These are phyloP conservation scores for Nicator chloris DNA, from an alignment of 2,113 vertebrate genomes.

Conservation along the genomic window DNA sequence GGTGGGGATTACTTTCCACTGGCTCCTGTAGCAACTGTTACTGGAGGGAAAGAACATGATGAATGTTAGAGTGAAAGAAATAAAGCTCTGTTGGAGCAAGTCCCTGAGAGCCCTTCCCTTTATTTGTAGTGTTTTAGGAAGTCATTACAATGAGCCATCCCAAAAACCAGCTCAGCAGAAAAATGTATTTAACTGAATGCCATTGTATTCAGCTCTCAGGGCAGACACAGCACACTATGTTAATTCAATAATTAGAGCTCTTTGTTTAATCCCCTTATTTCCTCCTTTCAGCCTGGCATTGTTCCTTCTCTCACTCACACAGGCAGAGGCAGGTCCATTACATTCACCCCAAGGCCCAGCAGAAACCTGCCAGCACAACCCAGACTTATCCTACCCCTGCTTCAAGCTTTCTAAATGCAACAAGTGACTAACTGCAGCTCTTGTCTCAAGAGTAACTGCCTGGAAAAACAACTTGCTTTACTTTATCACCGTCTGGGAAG, in stretches of 20 bases:
- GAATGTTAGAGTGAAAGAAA: background rate
- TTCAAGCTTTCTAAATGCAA: background rate
- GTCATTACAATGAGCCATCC: constrained; percentile 29
- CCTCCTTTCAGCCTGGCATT: background rate
- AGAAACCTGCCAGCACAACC: background rate
- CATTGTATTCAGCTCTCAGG: constrained; percentile 15
- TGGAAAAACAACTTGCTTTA: background rate
- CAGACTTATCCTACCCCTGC: background rate
- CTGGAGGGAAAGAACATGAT: background rate
- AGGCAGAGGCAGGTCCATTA: background rate
- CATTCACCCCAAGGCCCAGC: background rate
- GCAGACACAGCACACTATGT: background rate
- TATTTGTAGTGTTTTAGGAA: constrained; percentile 41
- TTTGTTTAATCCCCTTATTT: constrained; percentile 48
- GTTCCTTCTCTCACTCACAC: background rate
- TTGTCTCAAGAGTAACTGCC: background rate
- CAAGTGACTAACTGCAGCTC: background rate
- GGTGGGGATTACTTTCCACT: background rate
- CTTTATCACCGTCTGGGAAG: background rate
- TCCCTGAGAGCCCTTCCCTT: background rate
- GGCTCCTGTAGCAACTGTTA: background rate
- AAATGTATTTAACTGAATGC: constrained; percentile 33
- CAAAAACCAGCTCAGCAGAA: constrained; percentile 37
- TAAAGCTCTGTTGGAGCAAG: background rate
- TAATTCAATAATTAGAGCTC: constrained; percentile 44